A percentile compares a stretch with the other conserved stretches of the same genome.
These are phyloP conservation scores for Hippocampus kuda DNA, from an alignment of 2,797 vertebrate species.

Conservation along the genomic window DNA sequence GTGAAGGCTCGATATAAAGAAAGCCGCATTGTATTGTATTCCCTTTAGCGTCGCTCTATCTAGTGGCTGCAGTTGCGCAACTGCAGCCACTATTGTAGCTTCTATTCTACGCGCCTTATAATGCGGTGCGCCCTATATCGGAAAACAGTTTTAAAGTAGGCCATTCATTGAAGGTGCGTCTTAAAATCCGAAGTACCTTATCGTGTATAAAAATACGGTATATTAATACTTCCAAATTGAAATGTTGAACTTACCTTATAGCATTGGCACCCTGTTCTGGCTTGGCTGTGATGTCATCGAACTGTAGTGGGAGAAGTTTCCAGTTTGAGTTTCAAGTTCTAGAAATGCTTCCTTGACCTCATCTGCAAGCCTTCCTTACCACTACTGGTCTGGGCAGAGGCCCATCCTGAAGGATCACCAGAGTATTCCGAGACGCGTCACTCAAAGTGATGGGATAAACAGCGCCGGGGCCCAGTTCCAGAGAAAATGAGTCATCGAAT, in stretches of 20 bases:
- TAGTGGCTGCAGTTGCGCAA: too few relatives aligned
- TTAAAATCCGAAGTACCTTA: too few relatives aligned
- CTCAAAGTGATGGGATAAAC: fast-evolving
- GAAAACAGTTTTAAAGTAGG: too few relatives aligned
- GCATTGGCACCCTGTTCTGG: constrained; percentile 74
- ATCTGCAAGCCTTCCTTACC: constrained; percentile 24
- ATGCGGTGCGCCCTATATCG: too few relatives aligned
- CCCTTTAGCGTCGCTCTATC: too few relatives aligned
- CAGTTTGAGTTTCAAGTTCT: background rate
- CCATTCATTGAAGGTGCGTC: too few relatives aligned
- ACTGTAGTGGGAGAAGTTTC: constrained; percentile 31
- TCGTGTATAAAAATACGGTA: too few relatives aligned
- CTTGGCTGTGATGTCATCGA: constrained; percentile 55
- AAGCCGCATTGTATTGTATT: too few relatives aligned
- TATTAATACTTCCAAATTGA: background rate
- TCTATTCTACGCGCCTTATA: too few relatives aligned
- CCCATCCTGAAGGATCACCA: constrained; percentile 8
- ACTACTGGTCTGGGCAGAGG: fast-evolving
- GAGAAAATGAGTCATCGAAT: fast-evolving
- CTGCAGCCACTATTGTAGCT: too few relatives aligned
- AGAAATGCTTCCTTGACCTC: background rate
- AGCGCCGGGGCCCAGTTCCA: fast-evolving
- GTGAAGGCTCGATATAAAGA: too few relatives aligned
- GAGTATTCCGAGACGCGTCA: constrained; percentile 24
- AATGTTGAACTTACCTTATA: constrained; percentile 67